Percentiles rank a stretch among this genome's conserved stretches.
phyloP scores from a whole-genome alignment of 2,888 invertebrate species.

The Aphidius colemani region DNA sequence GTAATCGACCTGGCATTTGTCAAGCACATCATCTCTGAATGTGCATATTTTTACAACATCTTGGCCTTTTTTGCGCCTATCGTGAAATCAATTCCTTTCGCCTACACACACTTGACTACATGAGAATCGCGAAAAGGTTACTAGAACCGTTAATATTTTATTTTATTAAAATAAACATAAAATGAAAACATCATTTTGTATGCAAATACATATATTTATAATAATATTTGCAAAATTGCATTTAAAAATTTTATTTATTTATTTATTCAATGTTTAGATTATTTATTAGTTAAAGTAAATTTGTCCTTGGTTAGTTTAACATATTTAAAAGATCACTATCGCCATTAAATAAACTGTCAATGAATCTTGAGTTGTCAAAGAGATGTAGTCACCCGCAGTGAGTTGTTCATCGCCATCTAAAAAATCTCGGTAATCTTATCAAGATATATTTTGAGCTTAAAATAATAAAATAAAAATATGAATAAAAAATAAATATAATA shows the following conservation, averaged over 20 bases:
- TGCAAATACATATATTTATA: too few relatives aligned
- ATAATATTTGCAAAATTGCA: too few relatives aligned
- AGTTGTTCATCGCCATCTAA: conserved; percentile 5
- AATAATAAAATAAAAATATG: too few relatives aligned
- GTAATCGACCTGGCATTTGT: conserved; percentile 48
- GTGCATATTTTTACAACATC: conserved; percentile 13
- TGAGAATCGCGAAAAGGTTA: conserved; percentile 18
- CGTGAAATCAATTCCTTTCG: conserved; percentile 25
- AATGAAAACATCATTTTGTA: too few relatives aligned
- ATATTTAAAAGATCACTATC: too few relatives aligned
- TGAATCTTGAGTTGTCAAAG: neutral
- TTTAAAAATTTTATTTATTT: too few relatives aligned
- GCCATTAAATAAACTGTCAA: too few relatives aligned
- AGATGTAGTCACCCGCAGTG: conserved; percentile 16
- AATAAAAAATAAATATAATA: too few relatives aligned
- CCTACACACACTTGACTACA: conserved; percentile 21
- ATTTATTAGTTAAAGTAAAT: neutral
- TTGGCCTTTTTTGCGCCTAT: conserved; percentile 22
- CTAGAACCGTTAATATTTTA: conserved; percentile 14
- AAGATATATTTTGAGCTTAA: too few relatives aligned
- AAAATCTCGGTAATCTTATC: neutral
- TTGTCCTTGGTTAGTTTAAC: conserved; percentile 17
- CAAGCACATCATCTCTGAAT: conserved; percentile 28
- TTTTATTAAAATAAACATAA: neutral
- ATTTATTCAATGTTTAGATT: too few relatives aligned